A percentile compares a stretch with the other conserved stretches of the same genome.
Conservation (phyloP, 2,888 invertebrate genomes). For the Eledona agricola region DNA sequence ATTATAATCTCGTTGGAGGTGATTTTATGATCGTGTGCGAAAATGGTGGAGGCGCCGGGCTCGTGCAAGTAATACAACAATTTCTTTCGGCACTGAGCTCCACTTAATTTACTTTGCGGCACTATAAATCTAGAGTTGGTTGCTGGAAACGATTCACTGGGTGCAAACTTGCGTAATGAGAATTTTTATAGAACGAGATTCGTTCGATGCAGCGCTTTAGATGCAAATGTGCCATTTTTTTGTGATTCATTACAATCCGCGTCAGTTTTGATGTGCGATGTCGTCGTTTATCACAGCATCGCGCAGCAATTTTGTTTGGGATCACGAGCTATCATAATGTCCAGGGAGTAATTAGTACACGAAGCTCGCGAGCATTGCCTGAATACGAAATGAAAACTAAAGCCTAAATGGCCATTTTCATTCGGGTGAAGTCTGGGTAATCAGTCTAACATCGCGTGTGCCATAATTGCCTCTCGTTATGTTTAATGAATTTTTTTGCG, state of each 20-base stretch:
- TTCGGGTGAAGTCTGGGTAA: slow-evolving; percentile 23
- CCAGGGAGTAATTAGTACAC: slow-evolving; percentile 39
- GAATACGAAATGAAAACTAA: slow-evolving; percentile 27
- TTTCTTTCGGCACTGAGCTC: no score
- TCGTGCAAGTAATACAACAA: slow-evolving; percentile 1
- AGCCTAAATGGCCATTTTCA: slow-evolving; percentile 25
- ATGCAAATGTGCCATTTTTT: no score
- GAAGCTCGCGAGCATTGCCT: slow-evolving; percentile 21
- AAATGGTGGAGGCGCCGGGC: slow-evolving; percentile 17
- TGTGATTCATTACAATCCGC: slow-evolving; percentile 10
- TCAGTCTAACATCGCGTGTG: slow-evolving; percentile 25
- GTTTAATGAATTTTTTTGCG: slow-evolving; percentile 21
- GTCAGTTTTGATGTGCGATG: slow-evolving; percentile 14
- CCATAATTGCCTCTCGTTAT: slow-evolving; percentile 17
- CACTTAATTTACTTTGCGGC: no score
- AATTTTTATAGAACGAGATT: slow-evolving; percentile 6
- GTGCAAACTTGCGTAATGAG: no score
- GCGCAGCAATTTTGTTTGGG: slow-evolving; percentile 23
- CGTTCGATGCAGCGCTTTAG: slow-evolving; percentile 1
- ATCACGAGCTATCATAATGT: slow-evolving; percentile 35
- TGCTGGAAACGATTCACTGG: no score
- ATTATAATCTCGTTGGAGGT: no score
- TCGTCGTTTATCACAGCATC: slow-evolving; percentile 10
- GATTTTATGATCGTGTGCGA: slow-evolving; percentile 8
- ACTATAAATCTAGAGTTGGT: no score